Evolutionary conservation across 2,113 vertebrate species (phyloP).

Genomic region (Tupaia chinensis): DNA sequence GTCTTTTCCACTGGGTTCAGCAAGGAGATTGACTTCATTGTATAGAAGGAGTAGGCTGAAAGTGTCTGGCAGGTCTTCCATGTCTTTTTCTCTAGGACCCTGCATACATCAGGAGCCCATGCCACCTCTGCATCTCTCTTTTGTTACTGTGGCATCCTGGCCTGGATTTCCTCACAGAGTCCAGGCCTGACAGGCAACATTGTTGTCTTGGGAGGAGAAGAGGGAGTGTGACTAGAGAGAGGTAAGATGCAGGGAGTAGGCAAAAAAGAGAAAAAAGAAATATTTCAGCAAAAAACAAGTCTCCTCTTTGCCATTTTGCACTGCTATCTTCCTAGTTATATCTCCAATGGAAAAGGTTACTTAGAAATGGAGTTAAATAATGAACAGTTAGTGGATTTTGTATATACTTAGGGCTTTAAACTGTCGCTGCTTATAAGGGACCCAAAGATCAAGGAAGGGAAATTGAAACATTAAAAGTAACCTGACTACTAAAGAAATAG

Average conservation of each 20-base stretch:
- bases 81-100: no score
- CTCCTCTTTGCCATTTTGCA: background rate
- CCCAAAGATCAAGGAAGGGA: background rate
- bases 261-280: background rate
- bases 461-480: constrained; percentile 54
- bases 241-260: background rate
- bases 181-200: background rate
- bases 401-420: background rate
- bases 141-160: background rate
- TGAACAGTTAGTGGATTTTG: constrained; percentile 5
- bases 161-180: background rate
- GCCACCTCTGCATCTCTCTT: background rate
- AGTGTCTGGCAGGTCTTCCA: background rate
- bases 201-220: background rate
- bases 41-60: background rate
- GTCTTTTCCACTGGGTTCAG: background rate
- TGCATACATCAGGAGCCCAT: background rate
- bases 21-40: background rate
- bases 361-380: background rate
- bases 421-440: background rate
- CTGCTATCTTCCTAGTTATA: background rate
- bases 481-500: constrained; percentile 61
- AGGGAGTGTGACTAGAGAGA: background rate
- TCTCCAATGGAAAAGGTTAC: background rate
- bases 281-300: background rate